Evolutionary conservation across 2,113 vertebrate genomes (phyloP).

Genomic region (Phoxinus phoxinus): DNA sequence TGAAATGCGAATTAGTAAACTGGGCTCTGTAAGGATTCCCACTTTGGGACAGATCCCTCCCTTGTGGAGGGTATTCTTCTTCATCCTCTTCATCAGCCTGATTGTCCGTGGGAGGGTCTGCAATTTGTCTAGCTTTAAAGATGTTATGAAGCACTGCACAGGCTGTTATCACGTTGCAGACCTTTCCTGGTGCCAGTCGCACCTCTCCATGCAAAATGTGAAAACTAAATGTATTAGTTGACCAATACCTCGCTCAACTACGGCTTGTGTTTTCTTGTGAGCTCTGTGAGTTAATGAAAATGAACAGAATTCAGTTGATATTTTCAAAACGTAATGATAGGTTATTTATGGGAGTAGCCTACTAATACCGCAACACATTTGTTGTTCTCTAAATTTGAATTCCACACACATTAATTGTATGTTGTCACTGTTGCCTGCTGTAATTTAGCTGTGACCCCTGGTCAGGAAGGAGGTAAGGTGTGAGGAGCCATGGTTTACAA

Average conservation of each 20-base stretch:
- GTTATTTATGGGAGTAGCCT: background rate
- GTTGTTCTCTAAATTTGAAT: too few relatives aligned
- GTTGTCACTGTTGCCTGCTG: too few relatives aligned
- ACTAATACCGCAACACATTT: background rate
- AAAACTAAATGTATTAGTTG: slow-evolving; percentile 6
- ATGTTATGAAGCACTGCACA: background rate
- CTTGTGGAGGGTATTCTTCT: too few relatives aligned
- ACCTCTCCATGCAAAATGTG: background rate
- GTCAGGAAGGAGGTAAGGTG: too few relatives aligned
- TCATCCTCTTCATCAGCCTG: too few relatives aligned
- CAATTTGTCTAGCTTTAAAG: background rate
- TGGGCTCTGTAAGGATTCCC: background rate
- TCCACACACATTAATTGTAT: too few relatives aligned
- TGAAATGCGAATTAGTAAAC: background rate
- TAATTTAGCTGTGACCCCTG: too few relatives aligned
- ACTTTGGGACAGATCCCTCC: slow-evolving; percentile 1
- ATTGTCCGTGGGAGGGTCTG: too few relatives aligned
- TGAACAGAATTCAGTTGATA: background rate
- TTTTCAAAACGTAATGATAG: background rate
- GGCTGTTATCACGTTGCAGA: background rate
- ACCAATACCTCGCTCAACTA: slow-evolving; percentile 11
- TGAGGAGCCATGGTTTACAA: too few relatives aligned
- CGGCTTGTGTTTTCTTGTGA: background rate
- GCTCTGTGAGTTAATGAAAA: too few relatives aligned
- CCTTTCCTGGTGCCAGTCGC: background rate